Evolutionary conservation across 2,888 invertebrate genomes (phyloP), one percentile per base, ranked within the genome.

Genomic region (Tachina fera): DNA sequence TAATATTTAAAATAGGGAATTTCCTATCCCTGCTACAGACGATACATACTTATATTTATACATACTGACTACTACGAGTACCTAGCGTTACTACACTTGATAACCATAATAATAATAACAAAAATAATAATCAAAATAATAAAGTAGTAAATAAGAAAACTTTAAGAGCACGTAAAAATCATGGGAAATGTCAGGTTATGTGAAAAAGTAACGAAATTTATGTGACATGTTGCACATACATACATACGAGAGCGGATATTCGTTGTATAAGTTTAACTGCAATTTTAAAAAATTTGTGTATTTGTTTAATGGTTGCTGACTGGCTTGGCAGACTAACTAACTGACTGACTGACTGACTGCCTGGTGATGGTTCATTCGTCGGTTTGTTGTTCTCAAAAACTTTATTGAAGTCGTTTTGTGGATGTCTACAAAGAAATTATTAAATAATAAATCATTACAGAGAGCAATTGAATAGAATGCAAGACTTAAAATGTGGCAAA

Each of bases 101-200:
- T 70, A 53, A 75, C 56, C 75, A 75, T 53, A 61, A 60, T 45
- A 78, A 75, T 53, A 61, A 60, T 45, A 78, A 70, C 70, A 70
- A 53, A 19, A 53, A 76, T 65, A 67, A 70, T 63, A 60, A 71
- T 71, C 47, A 72, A 61, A 61, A 53, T 78, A 70, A 78, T 61
- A 71, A 71, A 74, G 61, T 63, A 63, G 53, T 39, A 56, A 82
- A 63, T 56, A 76, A 70, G 61, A 74, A 75, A 75, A 81, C 41
- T 72, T 65, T 53, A 53, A 68, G n/a, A 68, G 68, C 81, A 81
- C 75, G 82, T 76, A 70, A 63, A 81, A 76, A 63, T 70, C 82
- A 82, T 82, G 82, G 75, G 82, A 76, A 82, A 76, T 76, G 75
- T 75, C 81, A 81, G 61, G 74, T 81, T 82, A 63, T 82, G 82